Base-by-base conservation (phyloP, 2,797 vertebrate genomes). In the Anomalospiza imberbis region DNA sequence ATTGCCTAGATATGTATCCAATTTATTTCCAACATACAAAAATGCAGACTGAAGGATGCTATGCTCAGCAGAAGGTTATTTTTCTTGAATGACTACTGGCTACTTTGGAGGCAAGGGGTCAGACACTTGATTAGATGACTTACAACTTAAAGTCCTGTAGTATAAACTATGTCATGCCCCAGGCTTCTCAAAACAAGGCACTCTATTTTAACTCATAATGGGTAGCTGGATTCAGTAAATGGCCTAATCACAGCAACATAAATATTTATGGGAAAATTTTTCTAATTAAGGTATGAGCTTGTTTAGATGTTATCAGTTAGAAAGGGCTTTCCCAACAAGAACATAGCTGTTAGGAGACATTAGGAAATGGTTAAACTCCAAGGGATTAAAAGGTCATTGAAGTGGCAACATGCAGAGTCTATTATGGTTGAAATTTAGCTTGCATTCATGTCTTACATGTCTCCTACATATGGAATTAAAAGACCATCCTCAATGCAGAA, bases 191-290 rank as follows among this genome's bases (percentile, higher is more conserved):
- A 97, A 98, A 98, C 97, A 98, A 98, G 98, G 95, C 92, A 86
- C 90, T 96, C 96, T 97, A 97, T 98, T 98, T 97, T 98, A 97
- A 95, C 96, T 96, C 94, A 97, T 98, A 98, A 98, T 98, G 97
- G 97, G 97, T 97, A 97, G 97, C 97, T 98, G 97, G 97, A 96
- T 97, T 98, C 97, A 95, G 96, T 98, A 98, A 98, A 97, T 96
- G 96, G 82, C 89, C 95, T 98, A 98, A 98, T 98, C 98, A 98
- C 90, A 88, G 85, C 95, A 97, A 97, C 97, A 98, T 98, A 98
- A 98, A 98, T 98, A 98, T 98, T 98, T 98, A 98, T 98, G 97
- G 97, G 96, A 98, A 96, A 98, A 97, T 97, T 98, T 97, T 98
- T 98, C 96, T 97, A 98, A 98, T 98, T 98, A 98, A 97, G 96